Evolutionary conservation across 2,113 vertebrate genomes (phyloP), one percentile per base, ranked within the genome.

Genomic region (Amblyopsis rosae): DNA sequence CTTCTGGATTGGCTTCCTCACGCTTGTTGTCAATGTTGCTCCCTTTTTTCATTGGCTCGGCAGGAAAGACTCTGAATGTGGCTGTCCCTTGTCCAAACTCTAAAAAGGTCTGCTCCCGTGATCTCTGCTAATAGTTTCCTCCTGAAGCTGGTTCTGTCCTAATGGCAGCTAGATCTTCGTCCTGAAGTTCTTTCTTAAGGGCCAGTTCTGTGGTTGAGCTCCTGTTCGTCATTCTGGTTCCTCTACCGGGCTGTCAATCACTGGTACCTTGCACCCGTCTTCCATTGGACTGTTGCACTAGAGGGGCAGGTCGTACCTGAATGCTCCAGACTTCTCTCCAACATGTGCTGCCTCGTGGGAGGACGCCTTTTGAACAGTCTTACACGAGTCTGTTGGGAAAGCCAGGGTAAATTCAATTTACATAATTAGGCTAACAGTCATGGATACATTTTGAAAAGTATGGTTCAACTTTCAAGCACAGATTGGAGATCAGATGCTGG

Each of bases 361-460:
- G 83, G 92, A 1, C 92, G 89, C 17, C 93, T 86, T 62, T 92
- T 94, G 75, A 94, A 86, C 11, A 92, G 82, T 5, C 92, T 85
- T 12, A 86, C 86, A 6, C 93, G 91, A 48, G 85, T 89, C 93
- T 94, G 76, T n/a, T 47, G 49, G 56, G 49, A 15, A 41, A 41
- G 19, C 1, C 32, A 58, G 15, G 73, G 19, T 41, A 5, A 66
- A 11, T 49, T 35, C 0, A 50, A 9, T 1, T 11, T 50, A 41
- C 26, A 26, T 26, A 1, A 26, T 26, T 26, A 26, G 26, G 26
- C 26, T 26, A 26, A 54, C 8, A 9, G 59, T n/a, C 53, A 48
- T 1, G 1, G 35, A 41, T 41, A 55, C 26, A 17, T 41, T 8
- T 47, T 1, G 47, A 17, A 17, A 4, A 4, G 5, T 45, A 45